Percentiles rank a stretch among this genome's conserved stretches.
Evolutionary conservation across 2,888 invertebrate genomes (phyloP).

Genomic region (Amorpha juglandis): DNA sequence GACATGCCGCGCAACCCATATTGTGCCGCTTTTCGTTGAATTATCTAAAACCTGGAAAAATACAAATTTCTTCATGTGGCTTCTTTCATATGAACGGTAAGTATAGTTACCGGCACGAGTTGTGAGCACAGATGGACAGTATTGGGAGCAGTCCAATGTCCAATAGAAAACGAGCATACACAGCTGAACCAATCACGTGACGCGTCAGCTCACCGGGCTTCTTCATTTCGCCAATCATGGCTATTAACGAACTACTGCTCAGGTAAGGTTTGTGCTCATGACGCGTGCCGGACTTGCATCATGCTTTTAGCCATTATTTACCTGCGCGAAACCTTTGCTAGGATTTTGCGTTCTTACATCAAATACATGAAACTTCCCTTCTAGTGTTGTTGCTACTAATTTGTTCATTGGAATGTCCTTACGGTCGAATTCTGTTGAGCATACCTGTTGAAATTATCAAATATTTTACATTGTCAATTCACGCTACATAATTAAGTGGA

Average conservation of each 20-base stretch:
- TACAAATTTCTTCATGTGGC: neutral
- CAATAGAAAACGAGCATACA: no score
- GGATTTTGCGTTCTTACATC: constrained; percentile 95
- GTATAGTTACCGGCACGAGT: no score
- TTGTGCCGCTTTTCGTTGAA: constrained; percentile 87
- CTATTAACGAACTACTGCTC: no score
- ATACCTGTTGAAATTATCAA: constrained; percentile 81
- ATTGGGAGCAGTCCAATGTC: no score
- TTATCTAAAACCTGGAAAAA: constrained; percentile 68
- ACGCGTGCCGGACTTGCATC: no score
- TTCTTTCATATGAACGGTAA: neutral
- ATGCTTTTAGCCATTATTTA: constrained; percentile 40
- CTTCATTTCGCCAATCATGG: no score
- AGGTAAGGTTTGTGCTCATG: no score
- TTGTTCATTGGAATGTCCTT: constrained; percentile 98
- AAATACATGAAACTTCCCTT: constrained; percentile 94
- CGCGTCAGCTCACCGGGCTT: no score
- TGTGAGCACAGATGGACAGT: no score
- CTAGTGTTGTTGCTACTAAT: constrained; percentile 94
- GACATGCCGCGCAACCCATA: constrained; percentile 94
- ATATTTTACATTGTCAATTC: constrained; percentile 5
- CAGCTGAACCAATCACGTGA: no score
- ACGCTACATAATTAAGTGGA: no score
- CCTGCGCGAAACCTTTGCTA: constrained; percentile 92
- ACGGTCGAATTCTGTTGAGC: constrained; percentile 94